A percentile compares a stretch with the other conserved stretches of the same genome.
Evolutionary conservation across 2,888 invertebrate genomes (phyloP).

Genomic region (Lasioglossum calceatum): DNA sequence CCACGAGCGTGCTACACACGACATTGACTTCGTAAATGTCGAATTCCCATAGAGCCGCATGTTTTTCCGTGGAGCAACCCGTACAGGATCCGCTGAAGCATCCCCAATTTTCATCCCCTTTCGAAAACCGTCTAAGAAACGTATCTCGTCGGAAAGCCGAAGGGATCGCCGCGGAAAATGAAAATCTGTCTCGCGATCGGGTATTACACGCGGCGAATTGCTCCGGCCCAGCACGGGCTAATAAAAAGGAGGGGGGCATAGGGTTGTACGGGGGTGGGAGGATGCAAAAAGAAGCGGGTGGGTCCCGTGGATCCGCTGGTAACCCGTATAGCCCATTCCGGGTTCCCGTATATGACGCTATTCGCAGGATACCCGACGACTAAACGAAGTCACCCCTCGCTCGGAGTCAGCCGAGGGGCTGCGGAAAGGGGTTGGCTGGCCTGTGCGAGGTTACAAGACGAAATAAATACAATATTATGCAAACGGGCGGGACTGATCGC

Average conservation of each 20-base stretch:
- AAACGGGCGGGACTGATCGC: constrained; percentile 83
- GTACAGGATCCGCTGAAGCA: not conserved
- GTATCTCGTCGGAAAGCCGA: not conserved
- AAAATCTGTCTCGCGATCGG: constrained; percentile 70
- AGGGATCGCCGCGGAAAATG: constrained; percentile 47
- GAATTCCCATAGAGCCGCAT: not conserved
- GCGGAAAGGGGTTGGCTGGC: constrained; percentile 52
- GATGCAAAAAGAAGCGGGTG: constrained; percentile 22
- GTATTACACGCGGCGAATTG: constrained; percentile 80
- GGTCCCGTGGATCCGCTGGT: constrained; percentile 74
- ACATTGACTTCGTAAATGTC: not conserved
- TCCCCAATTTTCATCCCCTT: not conserved
- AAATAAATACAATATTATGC: constrained; percentile 85
- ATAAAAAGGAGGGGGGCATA: constrained; percentile 19
- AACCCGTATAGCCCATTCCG: constrained; percentile 79
- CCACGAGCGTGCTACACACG: too few species aligned
- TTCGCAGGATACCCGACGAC: constrained; percentile 70
- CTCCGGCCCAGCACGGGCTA: constrained; percentile 62
- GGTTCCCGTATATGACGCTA: constrained; percentile 73
- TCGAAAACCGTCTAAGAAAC: not conserved
- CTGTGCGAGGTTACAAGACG: constrained; percentile 81
- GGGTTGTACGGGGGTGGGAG: constrained; percentile 10
- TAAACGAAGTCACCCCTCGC: constrained; percentile 66
- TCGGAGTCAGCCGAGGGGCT: constrained; percentile 32
- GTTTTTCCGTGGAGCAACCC: not conserved